Conservation (phyloP, 2,888 invertebrate species). For the Cabera pusaria region DNA sequence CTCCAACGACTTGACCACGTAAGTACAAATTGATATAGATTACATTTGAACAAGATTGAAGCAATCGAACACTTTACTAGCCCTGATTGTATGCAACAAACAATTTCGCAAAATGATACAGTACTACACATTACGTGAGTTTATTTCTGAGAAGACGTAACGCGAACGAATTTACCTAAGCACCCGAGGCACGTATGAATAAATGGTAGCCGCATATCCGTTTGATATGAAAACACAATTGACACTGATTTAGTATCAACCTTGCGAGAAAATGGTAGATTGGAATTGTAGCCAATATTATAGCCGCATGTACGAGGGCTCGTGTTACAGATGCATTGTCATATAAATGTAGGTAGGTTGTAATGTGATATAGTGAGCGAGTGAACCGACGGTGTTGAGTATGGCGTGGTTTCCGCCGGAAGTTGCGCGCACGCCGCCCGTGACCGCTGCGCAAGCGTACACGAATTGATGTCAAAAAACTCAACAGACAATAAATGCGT, state of each 20-base stretch:
- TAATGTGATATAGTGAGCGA: constrained; percentile 41
- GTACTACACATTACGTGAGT: constrained; percentile 9
- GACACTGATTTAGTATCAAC: constrained; percentile 60
- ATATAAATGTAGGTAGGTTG: constrained; percentile 38
- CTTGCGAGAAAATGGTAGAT: constrained; percentile 55
- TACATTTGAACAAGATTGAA: background rate
- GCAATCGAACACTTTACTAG: constrained; percentile 3
- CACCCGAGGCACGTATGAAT: constrained; percentile 40
- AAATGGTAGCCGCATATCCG: constrained; percentile 46
- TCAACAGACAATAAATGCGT: constrained; percentile 15
- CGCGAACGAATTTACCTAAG: constrained; percentile 38
- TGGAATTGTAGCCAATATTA: constrained; percentile 40
- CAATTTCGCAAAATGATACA: constrained; percentile 3
- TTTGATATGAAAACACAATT: constrained; percentile 47
- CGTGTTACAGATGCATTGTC: constrained; percentile 46
- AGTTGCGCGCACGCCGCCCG: constrained; percentile 73
- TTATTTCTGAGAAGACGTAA: constrained; percentile 7
- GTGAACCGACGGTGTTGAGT: constrained; percentile 41
- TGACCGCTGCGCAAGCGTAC: constrained; percentile 56
- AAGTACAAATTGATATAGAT: background rate
- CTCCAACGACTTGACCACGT: background rate
- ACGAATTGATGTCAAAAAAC: constrained; percentile 21
- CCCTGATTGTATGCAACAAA: background rate
- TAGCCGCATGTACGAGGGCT: constrained; percentile 39
- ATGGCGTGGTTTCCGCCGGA: constrained; percentile 77